phyloP scores from a whole-genome alignment of 1,140 invertebrate species.

The Drosophila oshimai region DNA sequence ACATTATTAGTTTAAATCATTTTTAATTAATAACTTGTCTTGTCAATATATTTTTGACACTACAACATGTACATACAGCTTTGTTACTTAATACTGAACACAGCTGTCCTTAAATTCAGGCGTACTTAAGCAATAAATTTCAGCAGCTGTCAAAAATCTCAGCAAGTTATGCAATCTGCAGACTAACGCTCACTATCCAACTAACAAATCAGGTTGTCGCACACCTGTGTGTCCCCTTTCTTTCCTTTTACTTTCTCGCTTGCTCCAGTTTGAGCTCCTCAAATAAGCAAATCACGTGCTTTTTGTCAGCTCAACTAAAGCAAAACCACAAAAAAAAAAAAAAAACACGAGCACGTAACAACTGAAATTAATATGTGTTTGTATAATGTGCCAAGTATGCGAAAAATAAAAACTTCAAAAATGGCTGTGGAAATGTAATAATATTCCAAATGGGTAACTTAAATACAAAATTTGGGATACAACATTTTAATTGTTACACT shows the following conservation, averaged over 20 bases:
- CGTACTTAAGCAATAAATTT: constrained; percentile 30
- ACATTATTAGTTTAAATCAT: no score
- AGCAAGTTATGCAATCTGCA: constrained; percentile 45
- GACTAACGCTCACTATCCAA: constrained; percentile 22
- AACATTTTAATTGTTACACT: neutral
- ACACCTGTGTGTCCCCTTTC: constrained; percentile 32
- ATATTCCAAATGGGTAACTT: no score
- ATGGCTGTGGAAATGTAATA: no score
- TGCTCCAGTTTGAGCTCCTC: constrained; percentile 24
- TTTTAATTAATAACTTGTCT: accelerated
- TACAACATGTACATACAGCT: no score
- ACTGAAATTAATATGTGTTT: constrained; percentile 55
- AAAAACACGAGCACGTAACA: constrained; percentile 14
- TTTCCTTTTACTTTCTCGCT: neutral
- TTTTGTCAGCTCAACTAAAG: constrained; percentile 46
- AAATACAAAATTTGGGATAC: neutral
- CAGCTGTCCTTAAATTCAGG: neutral
- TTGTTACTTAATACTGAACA: no score
- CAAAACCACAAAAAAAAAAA: constrained; percentile 24
- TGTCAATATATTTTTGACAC: neutral
- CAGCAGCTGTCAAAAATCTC: constrained; percentile 44
- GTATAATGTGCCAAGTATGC: constrained; percentile 41
- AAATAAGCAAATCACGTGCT: constrained; percentile 70
- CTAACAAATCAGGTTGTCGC: constrained; percentile 44
- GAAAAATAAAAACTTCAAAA: constrained; percentile 11